phyloP scores from a whole-genome alignment of 2,888 invertebrate genomes.

The Vanessa cardui region DNA sequence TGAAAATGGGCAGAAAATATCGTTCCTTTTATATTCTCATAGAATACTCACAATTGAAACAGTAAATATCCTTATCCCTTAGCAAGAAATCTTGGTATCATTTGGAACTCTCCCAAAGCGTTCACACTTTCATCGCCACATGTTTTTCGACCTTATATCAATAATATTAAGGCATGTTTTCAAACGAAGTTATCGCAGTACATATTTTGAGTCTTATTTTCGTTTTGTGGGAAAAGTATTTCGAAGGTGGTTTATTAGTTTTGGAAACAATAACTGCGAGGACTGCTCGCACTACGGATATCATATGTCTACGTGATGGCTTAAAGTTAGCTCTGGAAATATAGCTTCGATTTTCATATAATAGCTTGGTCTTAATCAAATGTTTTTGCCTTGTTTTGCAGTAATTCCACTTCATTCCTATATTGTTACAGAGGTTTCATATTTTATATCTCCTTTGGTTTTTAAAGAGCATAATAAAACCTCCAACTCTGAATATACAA shows the following conservation, averaged over 20 bases:
- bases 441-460: no score
- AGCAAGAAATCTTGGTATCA: conserved; percentile 40
- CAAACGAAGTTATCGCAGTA: conserved; percentile 10
- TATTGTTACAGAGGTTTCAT: no score
- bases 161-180: conserved; percentile 23
- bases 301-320: conserved; percentile 33
- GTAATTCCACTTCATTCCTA: no score
- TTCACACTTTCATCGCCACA: conserved; percentile 4
- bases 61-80: conserved; percentile 33
- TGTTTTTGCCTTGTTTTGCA: not conserved
- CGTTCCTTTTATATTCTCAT: not conserved
- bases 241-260: conserved; percentile 46
- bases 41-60: conserved; percentile 26
- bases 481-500: no score
- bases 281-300: conserved; percentile 22
- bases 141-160: not conserved
- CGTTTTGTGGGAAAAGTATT: conserved; percentile 33
- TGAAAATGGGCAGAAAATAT: not conserved
- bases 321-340: conserved; percentile 13
- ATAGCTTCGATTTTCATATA: not conserved
- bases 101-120: conserved; percentile 52
- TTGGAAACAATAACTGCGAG: conserved; percentile 43
- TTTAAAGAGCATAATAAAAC: no score
- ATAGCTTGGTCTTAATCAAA: not conserved
- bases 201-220: conserved; percentile 12